These are phyloP conservation scores for Iselma pallidipennis DNA, from an alignment of 2,888 invertebrate species.

Conservation along the genomic window DNA sequence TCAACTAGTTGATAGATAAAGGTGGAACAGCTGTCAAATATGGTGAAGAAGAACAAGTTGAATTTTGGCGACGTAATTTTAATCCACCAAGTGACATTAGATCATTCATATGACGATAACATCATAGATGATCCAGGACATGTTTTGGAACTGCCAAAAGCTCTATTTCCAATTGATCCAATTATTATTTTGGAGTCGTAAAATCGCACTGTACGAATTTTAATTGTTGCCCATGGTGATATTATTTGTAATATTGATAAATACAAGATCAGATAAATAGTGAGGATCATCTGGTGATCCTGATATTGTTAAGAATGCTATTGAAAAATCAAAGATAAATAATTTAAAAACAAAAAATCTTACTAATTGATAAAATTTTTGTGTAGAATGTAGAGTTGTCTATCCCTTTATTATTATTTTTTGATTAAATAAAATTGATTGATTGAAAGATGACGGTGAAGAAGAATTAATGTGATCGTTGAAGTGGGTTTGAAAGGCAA, in stretches of 20 bases:
- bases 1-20: not conserved
- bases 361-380: too few species aligned
- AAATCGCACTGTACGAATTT: not conserved
- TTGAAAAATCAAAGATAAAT: too few species aligned
- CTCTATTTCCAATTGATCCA: not conserved
- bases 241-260: too few species aligned
- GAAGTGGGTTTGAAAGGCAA: not conserved
- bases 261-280: too few species aligned
- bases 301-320: too few species aligned
- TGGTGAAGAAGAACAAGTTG: too few species aligned
- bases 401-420: not conserved
- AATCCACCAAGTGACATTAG: not conserved
- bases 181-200: not conserved
- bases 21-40: not conserved
- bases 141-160: not conserved
- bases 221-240: not conserved
- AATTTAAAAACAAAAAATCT: too few species aligned
- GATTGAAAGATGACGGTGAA: not conserved
- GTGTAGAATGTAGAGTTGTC: too few species aligned
- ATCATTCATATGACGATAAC: not conserved
- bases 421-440: not conserved
- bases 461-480: not conserved
- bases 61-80: too few species aligned
- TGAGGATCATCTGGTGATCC: too few species aligned
- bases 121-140: not conserved